Evolutionary conservation across 2,113 vertebrate genomes (phyloP).

Genomic region (Trichomycterus rosablanca): DNA sequence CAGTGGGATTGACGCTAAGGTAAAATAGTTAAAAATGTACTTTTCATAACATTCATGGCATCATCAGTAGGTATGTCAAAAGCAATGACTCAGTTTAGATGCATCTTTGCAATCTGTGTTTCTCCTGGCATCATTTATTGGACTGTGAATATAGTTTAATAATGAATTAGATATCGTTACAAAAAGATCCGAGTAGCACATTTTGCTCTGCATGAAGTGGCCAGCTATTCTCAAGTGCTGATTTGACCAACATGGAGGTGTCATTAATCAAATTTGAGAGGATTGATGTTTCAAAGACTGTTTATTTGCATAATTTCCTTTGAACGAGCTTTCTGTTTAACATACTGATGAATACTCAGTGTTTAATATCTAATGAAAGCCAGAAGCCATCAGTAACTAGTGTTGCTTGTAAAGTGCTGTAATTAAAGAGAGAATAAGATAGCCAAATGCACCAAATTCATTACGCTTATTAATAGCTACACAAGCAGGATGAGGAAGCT

Average conservation of each 20-base stretch:
- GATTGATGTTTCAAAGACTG: not conserved
- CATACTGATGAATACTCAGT: not conserved
- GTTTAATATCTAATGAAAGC: not conserved
- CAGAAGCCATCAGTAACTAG: not conserved
- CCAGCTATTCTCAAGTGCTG: too few relatives aligned
- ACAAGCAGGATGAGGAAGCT: not conserved
- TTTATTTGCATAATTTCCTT: not conserved
- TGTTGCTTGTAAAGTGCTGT: not conserved
- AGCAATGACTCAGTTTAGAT: not conserved
- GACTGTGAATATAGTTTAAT: not conserved
- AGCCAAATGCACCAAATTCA: not conserved
- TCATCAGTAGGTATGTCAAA: not conserved
- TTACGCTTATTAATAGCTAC: conserved; percentile 9
- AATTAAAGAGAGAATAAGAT: not conserved
- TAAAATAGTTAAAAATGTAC: too few relatives aligned
- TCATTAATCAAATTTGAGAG: too few relatives aligned
- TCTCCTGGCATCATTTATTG: not conserved
- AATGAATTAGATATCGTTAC: not conserved
- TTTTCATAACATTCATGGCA: not conserved
- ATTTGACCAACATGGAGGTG: not conserved
- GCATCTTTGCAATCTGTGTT: not conserved
- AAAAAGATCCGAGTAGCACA: not conserved
- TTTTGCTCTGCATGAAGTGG: not conserved
- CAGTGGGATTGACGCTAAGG: too few relatives aligned
- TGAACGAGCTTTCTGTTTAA: not conserved